A percentile compares a stretch with the other conserved stretches of the same genome.
phyloP scores from a whole-genome alignment of 2,113 vertebrate genomes.

The Saguinus midas region DNA sequence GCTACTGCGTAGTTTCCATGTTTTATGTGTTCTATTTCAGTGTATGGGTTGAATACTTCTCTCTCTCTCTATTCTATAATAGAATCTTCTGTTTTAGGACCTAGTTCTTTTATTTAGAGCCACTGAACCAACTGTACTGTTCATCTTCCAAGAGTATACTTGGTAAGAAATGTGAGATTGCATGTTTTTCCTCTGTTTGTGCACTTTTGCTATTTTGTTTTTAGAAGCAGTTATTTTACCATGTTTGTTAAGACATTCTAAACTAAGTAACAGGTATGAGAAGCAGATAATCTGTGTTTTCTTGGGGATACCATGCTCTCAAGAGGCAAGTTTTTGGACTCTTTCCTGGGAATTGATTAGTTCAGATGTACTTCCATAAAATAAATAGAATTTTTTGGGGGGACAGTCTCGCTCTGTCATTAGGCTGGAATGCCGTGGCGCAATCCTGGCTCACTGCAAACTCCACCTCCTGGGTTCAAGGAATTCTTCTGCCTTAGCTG shows the following conservation, averaged over 20 bases:
- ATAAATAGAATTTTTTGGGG: background rate
- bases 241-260: conserved; percentile 43
- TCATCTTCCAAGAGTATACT: background rate
- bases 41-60: background rate
- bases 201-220: conserved; percentile 25
- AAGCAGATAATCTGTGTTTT: background rate
- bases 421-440: too few species aligned
- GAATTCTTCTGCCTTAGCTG: too few species aligned
- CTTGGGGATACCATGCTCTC: background rate
- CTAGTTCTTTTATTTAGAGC: conserved; percentile 8
- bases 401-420: too few species aligned
- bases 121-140: background rate
- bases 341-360: conserved; percentile 28
- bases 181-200: background rate
- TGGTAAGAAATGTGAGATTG: conserved; percentile 47
- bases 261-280: conserved; percentile 45
- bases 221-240: conserved; percentile 7
- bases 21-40: conserved; percentile 11
- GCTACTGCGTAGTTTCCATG: background rate
- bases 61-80: background rate
- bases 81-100: conserved; percentile 19
- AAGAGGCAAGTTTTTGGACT: background rate
- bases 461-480: too few species aligned
- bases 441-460: too few species aligned
- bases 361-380: background rate